Evolutionary conservation across 2,113 vertebrate genomes (phyloP), one percentile per base, ranked within the genome.

Genomic region (Gasterosteus aculeatus): DNA sequence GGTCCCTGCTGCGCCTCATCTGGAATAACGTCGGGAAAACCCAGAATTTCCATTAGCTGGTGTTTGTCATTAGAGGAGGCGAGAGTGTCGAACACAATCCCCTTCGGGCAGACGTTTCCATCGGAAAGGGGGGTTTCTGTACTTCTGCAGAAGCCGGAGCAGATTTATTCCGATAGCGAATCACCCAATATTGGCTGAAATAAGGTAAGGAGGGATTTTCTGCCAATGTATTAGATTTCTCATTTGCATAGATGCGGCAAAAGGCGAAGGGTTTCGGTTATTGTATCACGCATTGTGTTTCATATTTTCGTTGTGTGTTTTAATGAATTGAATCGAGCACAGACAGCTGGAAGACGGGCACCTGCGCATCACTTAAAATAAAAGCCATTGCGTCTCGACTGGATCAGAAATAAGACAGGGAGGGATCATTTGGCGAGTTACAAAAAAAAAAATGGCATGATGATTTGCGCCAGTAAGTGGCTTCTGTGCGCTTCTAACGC

Each of bases 1-100:
- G 80, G 85, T 90, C 85, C 85, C 88, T 89, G 87, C 91, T 89
- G 93, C 89, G 87, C 85, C 90, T 88, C 91, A 85, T 86, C 83
- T 90, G 91, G 91, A 93, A 86, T 78, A 87, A 82, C 88, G 78
- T 82, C 84, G 84, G 86, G 75, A 74, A 86, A 60, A 84, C 73
- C 83, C 63, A 81, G 49, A 82, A 19, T 85, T 72, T 85, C 86
- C 83, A 82, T 84, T 65, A 81, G 75, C 54, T 51, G 61, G 76
- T 49, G 53, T 82, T 73, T 81, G 76, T 81, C 75, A 44, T 54
- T 67, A 54, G 10, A 77, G 42, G 59, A 85, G 62, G 67, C 72
- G 70, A 83, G 31, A 31, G 85, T 51, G 85, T 80, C 69, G 81
- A 82, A 53, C 79, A 82, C 77, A 90, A 90, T 86, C 86, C 82